These are phyloP conservation scores for Ornithoptera alexandrae DNA, from an alignment of 2,888 invertebrate species.

Conservation along the genomic window DNA sequence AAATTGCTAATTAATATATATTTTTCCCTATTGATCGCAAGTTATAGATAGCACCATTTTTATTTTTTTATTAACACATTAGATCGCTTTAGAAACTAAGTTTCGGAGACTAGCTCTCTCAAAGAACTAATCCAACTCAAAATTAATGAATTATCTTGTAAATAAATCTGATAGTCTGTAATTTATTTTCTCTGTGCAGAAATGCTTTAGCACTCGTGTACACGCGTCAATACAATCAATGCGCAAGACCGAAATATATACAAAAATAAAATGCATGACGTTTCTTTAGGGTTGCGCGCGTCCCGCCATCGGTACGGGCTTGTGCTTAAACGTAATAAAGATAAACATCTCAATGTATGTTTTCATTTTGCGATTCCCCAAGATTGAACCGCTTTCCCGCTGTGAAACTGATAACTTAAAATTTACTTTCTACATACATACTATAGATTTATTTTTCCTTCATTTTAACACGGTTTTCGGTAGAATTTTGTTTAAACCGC, in stretches of 20 bases:
- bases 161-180: slow-evolving; percentile 6
- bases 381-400: slow-evolving; percentile 22
- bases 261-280: slow-evolving; percentile 28
- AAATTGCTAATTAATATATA: no score
- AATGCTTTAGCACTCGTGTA: slow-evolving; percentile 15
- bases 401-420: slow-evolving; percentile 21
- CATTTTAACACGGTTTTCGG: neutral
- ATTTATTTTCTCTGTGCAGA: slow-evolving; percentile 14
- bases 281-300: slow-evolving; percentile 11
- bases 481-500: no score
- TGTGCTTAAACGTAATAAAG: slow-evolving; percentile 26
- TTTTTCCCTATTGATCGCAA: no score
- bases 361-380: slow-evolving; percentile 24
- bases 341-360: slow-evolving; percentile 22
- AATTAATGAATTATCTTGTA: neutral
- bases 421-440: neutral
- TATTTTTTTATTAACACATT: no score
- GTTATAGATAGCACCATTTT: no score
- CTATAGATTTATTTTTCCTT: neutral
- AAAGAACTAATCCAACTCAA: neutral
- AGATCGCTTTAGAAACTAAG: neutral
- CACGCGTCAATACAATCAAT: slow-evolving; percentile 29
- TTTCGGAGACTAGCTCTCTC: neutral
- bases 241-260: slow-evolving; percentile 22
- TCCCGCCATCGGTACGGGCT: slow-evolving; percentile 15